Percentiles rank a stretch among this genome's conserved stretches.
Evolutionary conservation across 1,140 invertebrate genomes (phyloP).

Genomic region (Hyposmocoma kahamanoa): DNA sequence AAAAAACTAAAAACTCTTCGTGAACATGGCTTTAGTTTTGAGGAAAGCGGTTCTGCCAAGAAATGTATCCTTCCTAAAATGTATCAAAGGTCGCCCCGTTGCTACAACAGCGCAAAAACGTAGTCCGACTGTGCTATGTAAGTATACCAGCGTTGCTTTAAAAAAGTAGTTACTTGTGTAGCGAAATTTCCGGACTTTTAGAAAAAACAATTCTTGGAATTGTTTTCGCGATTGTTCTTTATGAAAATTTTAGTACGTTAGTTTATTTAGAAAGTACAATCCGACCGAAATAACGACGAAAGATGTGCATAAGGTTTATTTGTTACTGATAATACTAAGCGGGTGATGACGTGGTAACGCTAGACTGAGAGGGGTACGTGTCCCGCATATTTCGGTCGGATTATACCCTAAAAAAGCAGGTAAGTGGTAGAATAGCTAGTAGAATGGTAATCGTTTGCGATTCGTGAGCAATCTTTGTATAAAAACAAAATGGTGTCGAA

Average conservation of each 20-base stretch:
- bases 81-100: conserved; percentile 39
- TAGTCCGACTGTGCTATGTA: conserved; percentile 34
- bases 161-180: not conserved
- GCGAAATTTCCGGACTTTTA: not conserved
- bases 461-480: too few relatives aligned
- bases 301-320: not conserved
- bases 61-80: conserved; percentile 45
- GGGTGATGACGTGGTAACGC: too few relatives aligned
- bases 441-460: too few relatives aligned
- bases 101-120: conserved; percentile 33
- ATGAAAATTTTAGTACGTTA: not conserved
- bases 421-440: too few relatives aligned
- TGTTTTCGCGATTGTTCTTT: conserved; percentile 3
- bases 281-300: not conserved
- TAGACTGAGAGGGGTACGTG: too few relatives aligned
- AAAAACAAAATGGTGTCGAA: too few relatives aligned
- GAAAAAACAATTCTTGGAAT: not conserved
- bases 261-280: not conserved
- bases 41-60: conserved; percentile 47
- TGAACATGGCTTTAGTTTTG: conserved; percentile 50
- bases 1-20: not conserved
- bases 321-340: too few relatives aligned
- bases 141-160: conserved; percentile 22
- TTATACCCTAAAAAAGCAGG: too few relatives aligned
- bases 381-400: too few relatives aligned